Evolutionary conservation across 1,140 invertebrate species (phyloP).

Genomic region (Glossosoma conforme): DNA sequence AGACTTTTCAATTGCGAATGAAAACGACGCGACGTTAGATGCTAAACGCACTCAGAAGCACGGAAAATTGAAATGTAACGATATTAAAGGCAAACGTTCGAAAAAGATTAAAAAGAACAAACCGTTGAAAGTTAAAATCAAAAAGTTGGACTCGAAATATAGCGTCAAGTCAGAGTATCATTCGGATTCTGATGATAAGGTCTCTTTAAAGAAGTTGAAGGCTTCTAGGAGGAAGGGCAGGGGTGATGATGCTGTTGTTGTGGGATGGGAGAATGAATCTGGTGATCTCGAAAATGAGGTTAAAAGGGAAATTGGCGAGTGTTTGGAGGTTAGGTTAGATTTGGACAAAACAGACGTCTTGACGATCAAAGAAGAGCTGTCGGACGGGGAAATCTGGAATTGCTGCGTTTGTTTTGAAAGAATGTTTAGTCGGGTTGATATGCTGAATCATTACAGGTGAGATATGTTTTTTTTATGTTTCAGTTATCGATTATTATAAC

Average conservation of each 20-base stretch:
- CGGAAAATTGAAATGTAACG: no score
- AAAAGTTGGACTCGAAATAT: conserved; percentile 3
- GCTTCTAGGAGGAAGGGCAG: conserved; percentile 2
- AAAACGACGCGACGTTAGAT: no score
- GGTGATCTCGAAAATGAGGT: neutral
- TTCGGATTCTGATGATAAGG: conserved; percentile 15
- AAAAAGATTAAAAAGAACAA: conserved; percentile 37
- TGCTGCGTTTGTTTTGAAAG: conserved; percentile 45
- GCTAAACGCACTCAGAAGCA: no score
- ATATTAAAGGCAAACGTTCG: conserved; percentile 27
- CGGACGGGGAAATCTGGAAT: conserved; percentile 23
- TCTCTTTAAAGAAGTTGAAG: conserved; percentile 17
- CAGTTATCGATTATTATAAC: no score
- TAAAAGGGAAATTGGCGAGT: conserved; percentile 1
- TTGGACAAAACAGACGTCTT: neutral
- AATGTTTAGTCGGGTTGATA: conserved; percentile 32
- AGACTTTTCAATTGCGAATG: no score
- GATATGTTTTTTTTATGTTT: conserved; percentile 10
- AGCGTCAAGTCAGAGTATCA: conserved; percentile 1
- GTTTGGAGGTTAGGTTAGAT: neutral
- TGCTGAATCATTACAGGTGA: conserved; percentile 46
- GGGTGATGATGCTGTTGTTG: neutral
- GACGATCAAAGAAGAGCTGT: conserved; percentile 1
- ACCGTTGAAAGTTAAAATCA: conserved; percentile 24
- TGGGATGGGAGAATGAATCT: no score